Evolutionary conservation across 2,888 invertebrate genomes (phyloP).

Genomic region (Stenotaenia linearis): DNA sequence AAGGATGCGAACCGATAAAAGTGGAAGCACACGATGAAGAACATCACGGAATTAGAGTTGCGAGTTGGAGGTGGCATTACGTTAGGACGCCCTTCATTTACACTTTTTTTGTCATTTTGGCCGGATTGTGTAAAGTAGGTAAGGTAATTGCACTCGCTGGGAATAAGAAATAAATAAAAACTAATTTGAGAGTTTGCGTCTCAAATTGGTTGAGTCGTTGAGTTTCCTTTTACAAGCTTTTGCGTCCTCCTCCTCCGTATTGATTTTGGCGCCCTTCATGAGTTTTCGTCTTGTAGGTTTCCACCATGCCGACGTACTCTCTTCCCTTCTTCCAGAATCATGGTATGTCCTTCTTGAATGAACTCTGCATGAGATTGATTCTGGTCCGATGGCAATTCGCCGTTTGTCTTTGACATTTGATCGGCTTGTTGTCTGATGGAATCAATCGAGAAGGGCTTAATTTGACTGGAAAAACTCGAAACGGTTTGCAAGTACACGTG

Average conservation of each 20-base stretch:
- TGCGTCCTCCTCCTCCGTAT: background rate
- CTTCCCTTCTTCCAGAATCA: slow-evolving; percentile 44
- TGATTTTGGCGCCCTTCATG: background rate
- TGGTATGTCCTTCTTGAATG: slow-evolving; percentile 40
- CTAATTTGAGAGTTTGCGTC: background rate
- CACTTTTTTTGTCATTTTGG: slow-evolving; percentile 50
- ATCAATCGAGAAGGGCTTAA: background rate
- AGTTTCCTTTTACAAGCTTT: background rate
- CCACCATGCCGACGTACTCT: slow-evolving; percentile 47
- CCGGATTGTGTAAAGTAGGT: slow-evolving; percentile 53
- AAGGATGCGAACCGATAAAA: background rate
- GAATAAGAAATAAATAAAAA: background rate
- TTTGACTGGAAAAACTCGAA: background rate
- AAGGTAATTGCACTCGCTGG: slow-evolving; percentile 37
- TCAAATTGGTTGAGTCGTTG: background rate
- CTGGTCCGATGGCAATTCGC: background rate
- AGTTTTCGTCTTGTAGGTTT: slow-evolving; percentile 44
- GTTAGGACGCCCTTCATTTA: slow-evolving; percentile 50
- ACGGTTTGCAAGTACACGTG: background rate
- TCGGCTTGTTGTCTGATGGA: background rate
- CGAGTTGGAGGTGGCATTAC: slow-evolving; percentile 46
- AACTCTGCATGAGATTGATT: background rate
- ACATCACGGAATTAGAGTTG: slow-evolving; percentile 44
- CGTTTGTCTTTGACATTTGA: background rate
- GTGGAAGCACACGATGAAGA: slow-evolving; percentile 13